Evolutionary conservation across 2,888 invertebrate genomes (phyloP), one percentile per base, ranked within the genome.

Genomic region (Trichopria drosophilae): DNA sequence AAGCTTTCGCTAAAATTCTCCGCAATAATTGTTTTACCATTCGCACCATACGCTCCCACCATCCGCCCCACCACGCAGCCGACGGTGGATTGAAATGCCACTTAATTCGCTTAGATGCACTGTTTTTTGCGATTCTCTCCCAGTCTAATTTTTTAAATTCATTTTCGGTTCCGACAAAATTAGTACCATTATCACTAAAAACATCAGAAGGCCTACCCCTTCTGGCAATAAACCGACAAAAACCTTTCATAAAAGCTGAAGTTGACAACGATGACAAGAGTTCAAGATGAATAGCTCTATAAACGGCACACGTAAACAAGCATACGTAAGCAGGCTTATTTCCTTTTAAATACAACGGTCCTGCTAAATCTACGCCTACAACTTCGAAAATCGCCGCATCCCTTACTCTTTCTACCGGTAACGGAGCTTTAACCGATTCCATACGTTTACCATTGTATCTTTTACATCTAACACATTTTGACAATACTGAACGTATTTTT

Each of bases 291-390:
- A 40, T 35, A 15, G 42, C 29, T 60, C 45, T 41, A 16, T 67
- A 71, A 0, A 68, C 53, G 1, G 70, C 64, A 58, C 73, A 76
- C 0, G 73, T 73, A 37, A 64, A 66, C 4, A 76, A 24, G 10
- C 60, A 55, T 3, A 73, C 58, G 59, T 62, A 72, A 4, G 53
- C 57, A 31, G 65, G 62, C 12, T 40, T 16, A 6, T 56, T 53
- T 12, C 46, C 57, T 34, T 41, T 10, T 64, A 52, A 12, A 41
- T 47, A 12, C 58, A 73, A 20, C 1, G 73, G 71, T 1, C 74
- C 74, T 2, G 63, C 56, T 29, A 71, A 54, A 53, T 71, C 69
- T 6, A 68, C 51, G 4, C 68, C 71, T 7, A 47, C 45, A 3
- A 62, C 43, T 37, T 66, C 63, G 59, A 66, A 67, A 15, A 46